These are phyloP conservation scores for Drosophila quadrilineata DNA, from an alignment of 1,140 invertebrate species.

Conservation along the genomic window DNA sequence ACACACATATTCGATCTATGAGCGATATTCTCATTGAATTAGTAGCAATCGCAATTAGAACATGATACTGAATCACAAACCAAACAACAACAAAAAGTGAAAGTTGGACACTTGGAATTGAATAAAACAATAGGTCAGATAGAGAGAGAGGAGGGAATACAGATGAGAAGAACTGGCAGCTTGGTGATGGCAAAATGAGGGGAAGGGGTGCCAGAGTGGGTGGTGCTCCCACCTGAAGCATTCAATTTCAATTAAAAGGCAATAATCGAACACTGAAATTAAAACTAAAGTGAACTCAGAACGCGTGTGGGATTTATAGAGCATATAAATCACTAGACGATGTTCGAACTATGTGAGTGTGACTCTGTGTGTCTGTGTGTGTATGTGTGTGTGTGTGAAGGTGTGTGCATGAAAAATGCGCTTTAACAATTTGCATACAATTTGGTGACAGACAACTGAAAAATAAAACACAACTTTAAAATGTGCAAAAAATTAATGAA, in stretches of 20 bases:
- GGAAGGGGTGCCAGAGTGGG: neutral
- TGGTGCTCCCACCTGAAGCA: slow-evolving; percentile 22
- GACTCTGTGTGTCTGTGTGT: too few relatives aligned
- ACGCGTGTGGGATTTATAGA: slow-evolving; percentile 29
- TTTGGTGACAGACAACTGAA: slow-evolving; percentile 58
- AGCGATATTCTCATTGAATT: slow-evolving; percentile 45
- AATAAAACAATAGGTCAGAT: slow-evolving; percentile 1
- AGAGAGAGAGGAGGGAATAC: neutral
- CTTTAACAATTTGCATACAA: slow-evolving; percentile 59
- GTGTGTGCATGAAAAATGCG: slow-evolving; percentile 41
- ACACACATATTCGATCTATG: slow-evolving; percentile 46
- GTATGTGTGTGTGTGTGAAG: too few relatives aligned
- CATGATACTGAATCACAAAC: slow-evolving; percentile 17
- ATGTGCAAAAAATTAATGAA: too few relatives aligned
- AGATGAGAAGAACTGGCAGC: too few relatives aligned
- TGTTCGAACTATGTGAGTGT: too few relatives aligned
- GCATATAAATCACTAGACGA: slow-evolving; percentile 54
- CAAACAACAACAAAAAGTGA: slow-evolving; percentile 61
- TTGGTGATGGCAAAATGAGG: neutral
- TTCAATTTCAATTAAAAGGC: slow-evolving; percentile 53
- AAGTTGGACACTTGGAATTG: slow-evolving; percentile 39
- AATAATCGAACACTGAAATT: slow-evolving; percentile 38
- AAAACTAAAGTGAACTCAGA: slow-evolving; percentile 2
- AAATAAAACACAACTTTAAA: neutral
- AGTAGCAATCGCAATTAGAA: slow-evolving; percentile 22